phyloP scores from a whole-genome alignment of 2,113 vertebrate genomes.

The Gopherus evgoodei region DNA sequence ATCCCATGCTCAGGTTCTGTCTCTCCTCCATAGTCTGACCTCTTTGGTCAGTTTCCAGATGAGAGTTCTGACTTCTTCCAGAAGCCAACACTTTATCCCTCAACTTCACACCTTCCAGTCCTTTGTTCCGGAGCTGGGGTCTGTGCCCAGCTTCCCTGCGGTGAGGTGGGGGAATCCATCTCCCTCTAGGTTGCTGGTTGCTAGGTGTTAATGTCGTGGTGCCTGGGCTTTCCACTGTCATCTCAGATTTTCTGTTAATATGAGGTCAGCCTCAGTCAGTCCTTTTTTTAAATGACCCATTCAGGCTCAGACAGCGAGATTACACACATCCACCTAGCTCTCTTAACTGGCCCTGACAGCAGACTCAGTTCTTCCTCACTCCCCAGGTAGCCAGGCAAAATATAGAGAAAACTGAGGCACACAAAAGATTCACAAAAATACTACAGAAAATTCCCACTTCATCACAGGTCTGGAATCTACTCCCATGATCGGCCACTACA shows the following conservation, averaged over 20 bases:
- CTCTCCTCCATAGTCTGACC: background rate
- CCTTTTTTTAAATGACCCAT: background rate
- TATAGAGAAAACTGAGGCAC: background rate
- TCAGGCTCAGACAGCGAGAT: background rate
- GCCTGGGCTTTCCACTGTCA: background rate
- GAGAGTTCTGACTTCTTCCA: background rate
- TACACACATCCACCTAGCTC: background rate
- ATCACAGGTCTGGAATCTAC: background rate
- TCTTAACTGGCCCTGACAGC: background rate
- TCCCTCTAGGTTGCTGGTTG: background rate
- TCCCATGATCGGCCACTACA: background rate
- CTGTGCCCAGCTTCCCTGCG: background rate
- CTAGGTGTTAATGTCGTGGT: background rate
- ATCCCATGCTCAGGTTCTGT: background rate
- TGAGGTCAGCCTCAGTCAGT: background rate
- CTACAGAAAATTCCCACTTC: background rate
- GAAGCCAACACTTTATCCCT: background rate
- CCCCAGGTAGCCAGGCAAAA: background rate
- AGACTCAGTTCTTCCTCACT: background rate
- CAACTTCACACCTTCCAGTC: background rate
- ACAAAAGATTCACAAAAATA: background rate
- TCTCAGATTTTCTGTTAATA: background rate
- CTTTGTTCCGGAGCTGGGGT: background rate
- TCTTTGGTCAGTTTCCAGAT: background rate
- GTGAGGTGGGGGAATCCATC: background rate